A percentile compares a stretch with the other conserved stretches of the same genome.
These are phyloP conservation scores for Zalophus californianus DNA, from an alignment of 2,797 vertebrate genomes.

Conservation along the genomic window DNA sequence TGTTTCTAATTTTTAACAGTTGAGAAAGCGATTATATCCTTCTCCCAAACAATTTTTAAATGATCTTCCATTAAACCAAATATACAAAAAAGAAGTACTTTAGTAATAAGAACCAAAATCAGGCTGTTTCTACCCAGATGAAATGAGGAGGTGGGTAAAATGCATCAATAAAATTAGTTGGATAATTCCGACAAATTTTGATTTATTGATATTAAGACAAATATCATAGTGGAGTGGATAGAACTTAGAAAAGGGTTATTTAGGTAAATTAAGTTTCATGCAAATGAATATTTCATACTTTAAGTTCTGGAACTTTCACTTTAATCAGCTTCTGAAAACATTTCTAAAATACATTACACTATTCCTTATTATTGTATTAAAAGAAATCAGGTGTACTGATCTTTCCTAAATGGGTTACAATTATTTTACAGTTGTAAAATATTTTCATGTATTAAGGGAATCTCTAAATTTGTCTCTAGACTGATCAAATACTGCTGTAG, in stretches of 20 bases:
- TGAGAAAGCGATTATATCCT: slow-evolving; percentile 73
- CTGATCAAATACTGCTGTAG: neutral
- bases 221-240: neutral
- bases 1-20: slow-evolving; percentile 79
- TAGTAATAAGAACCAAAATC: slow-evolving; percentile 54
- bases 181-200: slow-evolving; percentile 50
- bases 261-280: slow-evolving; percentile 6
- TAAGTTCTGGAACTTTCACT: slow-evolving; percentile 8
- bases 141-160: slow-evolving; percentile 41
- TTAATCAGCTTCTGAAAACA: slow-evolving; percentile 36
- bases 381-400: slow-evolving; percentile 13
- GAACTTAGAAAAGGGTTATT: neutral
- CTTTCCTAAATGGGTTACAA: neutral
- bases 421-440: neutral
- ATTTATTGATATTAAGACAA: slow-evolving; percentile 45
- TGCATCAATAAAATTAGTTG: slow-evolving; percentile 61
- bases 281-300: slow-evolving; percentile 22
- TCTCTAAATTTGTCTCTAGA: neutral
- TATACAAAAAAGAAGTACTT: slow-evolving; percentile 66
- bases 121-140: neutral
- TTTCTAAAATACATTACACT: slow-evolving; percentile 7
- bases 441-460: neutral
- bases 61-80: slow-evolving; percentile 62
- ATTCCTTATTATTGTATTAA: slow-evolving; percentile 40
- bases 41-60: slow-evolving; percentile 71